phyloP scores from a whole-genome alignment of 2,113 vertebrate genomes.

The Dascyllus trimaculatus region DNA sequence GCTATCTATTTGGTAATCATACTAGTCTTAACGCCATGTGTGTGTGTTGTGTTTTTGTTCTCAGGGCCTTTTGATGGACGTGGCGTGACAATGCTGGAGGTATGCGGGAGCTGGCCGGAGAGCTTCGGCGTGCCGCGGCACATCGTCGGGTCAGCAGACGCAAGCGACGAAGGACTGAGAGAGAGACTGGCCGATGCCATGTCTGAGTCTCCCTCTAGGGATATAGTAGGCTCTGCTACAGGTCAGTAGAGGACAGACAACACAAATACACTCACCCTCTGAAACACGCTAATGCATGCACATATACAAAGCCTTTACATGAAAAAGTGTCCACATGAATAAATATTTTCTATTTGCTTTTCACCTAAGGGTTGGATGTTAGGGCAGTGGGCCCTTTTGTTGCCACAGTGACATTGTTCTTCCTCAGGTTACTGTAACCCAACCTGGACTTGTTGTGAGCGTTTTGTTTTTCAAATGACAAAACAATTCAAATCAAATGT shows the following conservation, averaged over 20 bases:
- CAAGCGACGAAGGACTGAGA: slow-evolving; percentile 93
- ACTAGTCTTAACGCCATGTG: neutral
- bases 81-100: slow-evolving; percentile 95
- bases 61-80: slow-evolving; percentile 92
- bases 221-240: slow-evolving; percentile 95
- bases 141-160: slow-evolving; percentile 90
- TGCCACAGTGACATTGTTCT: too few relatives aligned
- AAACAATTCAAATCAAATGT: too few relatives aligned
- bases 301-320: neutral
- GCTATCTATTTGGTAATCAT: neutral
- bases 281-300: neutral
- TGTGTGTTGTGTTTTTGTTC: slow-evolving; percentile 17
- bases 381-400: too few relatives aligned
- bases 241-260: slow-evolving; percentile 83
- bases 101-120: slow-evolving; percentile 98
- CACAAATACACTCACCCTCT: neutral
- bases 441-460: too few relatives aligned
- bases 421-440: too few relatives aligned
- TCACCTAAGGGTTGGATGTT: too few relatives aligned
- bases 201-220: slow-evolving; percentile 96
- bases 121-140: slow-evolving; percentile 94
- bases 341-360: neutral
- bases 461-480: too few relatives aligned
- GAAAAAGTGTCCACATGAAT: neutral
- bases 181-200: slow-evolving; percentile 97